Conservation (phyloP, 2,113 vertebrate species). For the Synodontis membranacea region DNA sequence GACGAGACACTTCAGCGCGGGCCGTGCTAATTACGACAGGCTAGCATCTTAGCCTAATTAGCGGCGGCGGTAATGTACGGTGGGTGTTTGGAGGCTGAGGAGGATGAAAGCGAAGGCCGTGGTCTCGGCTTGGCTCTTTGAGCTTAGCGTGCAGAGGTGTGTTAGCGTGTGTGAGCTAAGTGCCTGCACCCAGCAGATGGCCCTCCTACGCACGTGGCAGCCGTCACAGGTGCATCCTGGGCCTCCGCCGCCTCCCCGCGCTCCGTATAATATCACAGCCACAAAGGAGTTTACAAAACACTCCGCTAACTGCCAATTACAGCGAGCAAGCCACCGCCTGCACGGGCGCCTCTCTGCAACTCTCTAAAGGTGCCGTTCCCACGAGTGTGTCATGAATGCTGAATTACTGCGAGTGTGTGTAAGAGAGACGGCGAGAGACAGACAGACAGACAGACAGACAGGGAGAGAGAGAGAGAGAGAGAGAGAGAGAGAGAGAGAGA, state of each 20-base stretch:
- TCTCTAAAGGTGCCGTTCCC: constrained; percentile 33
- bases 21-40: constrained; percentile 4
- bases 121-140: background rate
- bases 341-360: constrained; percentile 33
- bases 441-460: too few species aligned
- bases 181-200: constrained; percentile 56
- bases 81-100: background rate
- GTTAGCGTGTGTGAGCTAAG: constrained; percentile 28
- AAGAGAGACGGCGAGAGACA: background rate
- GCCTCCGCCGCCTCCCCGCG: constrained; percentile 25
- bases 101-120: constrained; percentile 6
- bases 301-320: constrained; percentile 57
- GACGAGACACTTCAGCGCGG: background rate
- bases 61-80: background rate
- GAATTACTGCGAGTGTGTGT: constrained; percentile 25
- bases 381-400: constrained; percentile 32
- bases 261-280: constrained; percentile 54
- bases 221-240: constrained; percentile 54
- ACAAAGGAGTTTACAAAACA: constrained; percentile 61
- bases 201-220: constrained; percentile 57
- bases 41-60: constrained; percentile 21
- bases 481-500: background rate
- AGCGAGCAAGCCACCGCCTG: constrained; percentile 52
- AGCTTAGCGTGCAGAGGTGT: constrained; percentile 13
- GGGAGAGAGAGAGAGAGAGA: background rate